Base-by-base conservation (phyloP, 2,113 vertebrate genomes). In the Rhabdomys dilectus region DNA sequence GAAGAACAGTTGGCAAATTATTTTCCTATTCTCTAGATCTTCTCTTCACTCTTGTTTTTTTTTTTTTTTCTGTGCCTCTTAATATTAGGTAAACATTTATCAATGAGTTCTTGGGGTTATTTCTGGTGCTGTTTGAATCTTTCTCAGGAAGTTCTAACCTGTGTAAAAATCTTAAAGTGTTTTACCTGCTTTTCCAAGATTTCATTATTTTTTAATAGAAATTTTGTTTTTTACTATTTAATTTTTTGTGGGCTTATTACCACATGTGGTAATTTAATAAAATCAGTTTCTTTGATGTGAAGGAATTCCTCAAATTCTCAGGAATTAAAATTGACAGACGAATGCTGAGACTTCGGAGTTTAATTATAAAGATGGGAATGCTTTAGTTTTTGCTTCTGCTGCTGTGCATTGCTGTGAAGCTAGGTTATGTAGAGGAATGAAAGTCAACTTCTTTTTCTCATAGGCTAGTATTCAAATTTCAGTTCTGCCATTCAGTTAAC, bases 231-330 rank as follows among this genome's bases (percentile, higher is more conserved):
- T 95, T 53, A 91, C 84, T 85, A 53, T 29, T 51, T 75, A 53
- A 53, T n/a, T 51, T 80, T 96, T 26, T 21, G 9, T 91, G 66
- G 56, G 42, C 36, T 93, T 91, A 51, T 19, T 5, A 31, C 48
- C 73, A 51, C 90, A 42, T 76, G 4, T 92, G 64, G 9, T 93
- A 73, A 82, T 88, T 91, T 93, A 42, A 87, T 96, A 89, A 94
- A 94, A 66, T 39, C 21, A 39, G 51, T 82, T 26, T 45, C 29
- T 42, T 84, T 84, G 16, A 29, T 62, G 42, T 84, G 81, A 84
- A 84, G n/a, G 56, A 13, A 84, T 42, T 84, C 81, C 3, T 70
- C 60, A 4, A 31, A 56, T 96, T 97, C 96, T 88, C 26, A 93
- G 62, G 92, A 88, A 82, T 68, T 92, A 92, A 90, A 90, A 73